Evolutionary conservation across 2,797 vertebrate genomes (phyloP).

Genomic region (Sphenopsis melanotis): DNA sequence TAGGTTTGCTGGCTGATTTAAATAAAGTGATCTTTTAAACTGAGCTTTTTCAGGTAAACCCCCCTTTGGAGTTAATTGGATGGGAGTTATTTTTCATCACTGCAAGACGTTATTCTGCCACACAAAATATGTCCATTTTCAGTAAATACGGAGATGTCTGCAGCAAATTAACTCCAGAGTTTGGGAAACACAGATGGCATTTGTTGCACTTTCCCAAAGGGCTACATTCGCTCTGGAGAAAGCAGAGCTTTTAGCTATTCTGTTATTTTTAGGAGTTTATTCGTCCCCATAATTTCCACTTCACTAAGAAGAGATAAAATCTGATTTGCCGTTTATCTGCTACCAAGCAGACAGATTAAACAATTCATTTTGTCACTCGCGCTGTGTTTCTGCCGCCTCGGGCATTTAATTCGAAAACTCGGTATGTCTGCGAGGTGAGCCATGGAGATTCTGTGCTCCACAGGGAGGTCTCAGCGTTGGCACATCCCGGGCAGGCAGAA

Average conservation of each 20-base stretch:
- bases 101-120: slow-evolving; percentile 38
- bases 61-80: neutral
- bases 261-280: slow-evolving; percentile 23
- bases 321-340: slow-evolving; percentile 3
- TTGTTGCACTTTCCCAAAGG: slow-evolving; percentile 38
- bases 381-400: neutral
- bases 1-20: neutral
- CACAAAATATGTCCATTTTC: slow-evolving; percentile 40
- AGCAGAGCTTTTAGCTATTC: neutral
- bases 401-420: neutral
- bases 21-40: neutral
- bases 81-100: slow-evolving; percentile 16
- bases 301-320: neutral
- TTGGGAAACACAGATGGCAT: slow-evolving; percentile 60
- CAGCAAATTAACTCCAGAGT: slow-evolving; percentile 24
- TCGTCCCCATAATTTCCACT: neutral
- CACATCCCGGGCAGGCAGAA: fast-evolving
- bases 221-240: neutral
- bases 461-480: no score
- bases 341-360: neutral
- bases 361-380: neutral
- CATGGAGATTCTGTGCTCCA: fast-evolving
- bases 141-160: slow-evolving; percentile 25
- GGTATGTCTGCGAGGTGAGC: neutral
- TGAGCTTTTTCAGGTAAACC: neutral